Base-by-base conservation (phyloP, 2,888 invertebrate genomes). In the Callyntrura guangdongensis region DNA sequence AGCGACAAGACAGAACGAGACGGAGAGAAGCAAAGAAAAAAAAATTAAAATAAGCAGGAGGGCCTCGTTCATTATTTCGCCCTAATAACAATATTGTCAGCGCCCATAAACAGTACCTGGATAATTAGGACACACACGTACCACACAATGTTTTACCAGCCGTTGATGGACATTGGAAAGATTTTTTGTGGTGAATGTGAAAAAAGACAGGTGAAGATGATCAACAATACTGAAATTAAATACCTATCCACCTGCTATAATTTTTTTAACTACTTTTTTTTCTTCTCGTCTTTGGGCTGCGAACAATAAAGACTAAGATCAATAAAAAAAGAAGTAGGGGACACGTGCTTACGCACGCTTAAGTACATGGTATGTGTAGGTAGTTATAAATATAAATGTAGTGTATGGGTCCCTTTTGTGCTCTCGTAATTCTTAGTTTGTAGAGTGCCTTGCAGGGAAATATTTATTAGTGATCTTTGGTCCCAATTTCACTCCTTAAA, bases 71-170 rank as follows among this genome's bases (percentile, higher is more conserved):
- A 36, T 36, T n/a, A 53, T 53, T 53, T 20, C 79, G 22, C 27
- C 56, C 8, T 47, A 36, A 20, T 47, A 36, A 20, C 11, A 81
- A 14, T 81, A 27, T 36, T 59, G 56, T 61, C 81, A 81, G 27
- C 56, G 9, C 36, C 36, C 27, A 59, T 59, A 81, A 81, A 61
- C 17, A 59, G 36, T 36, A 36, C 36, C 56, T 59, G 81, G 81
- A 61, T 81, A 81, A 81, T 14, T 81, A 61, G 81, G 81, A 61
- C 81, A 81, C 27, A 8, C 69, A 69, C 22, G 36, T 36, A 69
- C 69, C 27, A 36, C 45, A 69, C 27, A 69, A 9, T 25, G 17
- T 20, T 1, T 61, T 61, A 17, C 20, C 8, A 59, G n/a, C 9
- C 17, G 8, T 61, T 64, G 8, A 64, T 12, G 25, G 25, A 25